A percentile compares a stretch with the other conserved stretches of the same genome.
Evolutionary conservation across 2,113 vertebrate genomes (phyloP).

Genomic region (Etheostoma spectabile): DNA sequence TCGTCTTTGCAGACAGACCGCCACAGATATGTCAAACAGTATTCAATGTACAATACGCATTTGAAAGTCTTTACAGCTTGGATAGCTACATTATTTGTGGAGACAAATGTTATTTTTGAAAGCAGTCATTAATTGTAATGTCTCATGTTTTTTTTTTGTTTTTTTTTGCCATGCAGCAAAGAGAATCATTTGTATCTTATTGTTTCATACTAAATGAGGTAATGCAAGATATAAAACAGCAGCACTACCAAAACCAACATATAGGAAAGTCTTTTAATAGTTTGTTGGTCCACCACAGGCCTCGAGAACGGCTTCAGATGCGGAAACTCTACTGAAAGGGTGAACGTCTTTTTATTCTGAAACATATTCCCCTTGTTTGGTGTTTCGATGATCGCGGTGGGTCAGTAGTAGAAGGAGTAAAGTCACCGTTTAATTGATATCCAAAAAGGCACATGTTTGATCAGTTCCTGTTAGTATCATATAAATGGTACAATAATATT

Average conservation of each 20-base stretch:
- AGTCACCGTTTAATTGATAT: background rate
- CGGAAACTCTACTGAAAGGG: no score
- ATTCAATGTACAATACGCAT: background rate
- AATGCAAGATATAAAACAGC: slow-evolving; percentile 30
- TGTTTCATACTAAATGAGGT: slow-evolving; percentile 39
- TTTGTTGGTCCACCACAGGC: background rate
- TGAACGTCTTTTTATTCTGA: no score
- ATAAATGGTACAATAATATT: background rate
- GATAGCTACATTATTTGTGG: background rate
- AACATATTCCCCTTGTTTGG: background rate
- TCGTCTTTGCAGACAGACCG: background rate
- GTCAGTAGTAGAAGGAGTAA: background rate
- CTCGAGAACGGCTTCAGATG: background rate
- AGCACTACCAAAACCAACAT: background rate
- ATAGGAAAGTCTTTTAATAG: background rate
- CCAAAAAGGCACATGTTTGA: background rate
- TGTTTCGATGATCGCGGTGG: background rate
- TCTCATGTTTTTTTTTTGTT: no score
- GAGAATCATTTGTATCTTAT: background rate
- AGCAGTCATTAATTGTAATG: background rate
- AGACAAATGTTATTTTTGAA: background rate
- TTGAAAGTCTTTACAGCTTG: background rate
- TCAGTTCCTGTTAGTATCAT: background rate
- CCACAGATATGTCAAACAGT: background rate
- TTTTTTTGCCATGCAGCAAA: background rate